Percentiles rank a stretch among this genome's conserved stretches.
phyloP scores from a whole-genome alignment of 2,113 vertebrate genomes.

The Tenebrosternarchus preto region DNA sequence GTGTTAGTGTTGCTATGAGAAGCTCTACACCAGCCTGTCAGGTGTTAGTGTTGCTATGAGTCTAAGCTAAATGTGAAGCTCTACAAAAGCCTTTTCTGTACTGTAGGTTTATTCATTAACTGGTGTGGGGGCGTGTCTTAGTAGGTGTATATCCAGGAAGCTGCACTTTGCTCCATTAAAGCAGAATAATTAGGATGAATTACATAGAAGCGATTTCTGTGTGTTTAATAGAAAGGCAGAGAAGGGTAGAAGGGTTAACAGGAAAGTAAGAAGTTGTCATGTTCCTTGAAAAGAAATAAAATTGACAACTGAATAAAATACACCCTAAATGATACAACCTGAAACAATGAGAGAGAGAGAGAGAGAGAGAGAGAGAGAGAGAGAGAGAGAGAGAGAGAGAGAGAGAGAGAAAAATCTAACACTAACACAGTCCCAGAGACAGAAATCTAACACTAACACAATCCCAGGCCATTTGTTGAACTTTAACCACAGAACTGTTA shows the following conservation, averaged over 20 bases:
- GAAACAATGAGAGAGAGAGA: no score
- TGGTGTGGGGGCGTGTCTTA: not conserved
- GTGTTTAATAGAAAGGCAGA: not conserved
- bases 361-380: no score
- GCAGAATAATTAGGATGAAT: not conserved
- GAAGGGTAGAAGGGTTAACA: not conserved
- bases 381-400: no score
- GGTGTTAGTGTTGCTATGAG: not conserved
- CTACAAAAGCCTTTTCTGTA: not conserved
- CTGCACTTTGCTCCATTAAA: not conserved
- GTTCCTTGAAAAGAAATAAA: no score
- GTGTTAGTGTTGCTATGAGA: not conserved
- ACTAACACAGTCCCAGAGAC: no score
- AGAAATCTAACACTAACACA: no score
- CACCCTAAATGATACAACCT: no score
- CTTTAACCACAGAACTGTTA: no score
- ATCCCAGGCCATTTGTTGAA: no score
- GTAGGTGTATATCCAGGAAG: not conserved
- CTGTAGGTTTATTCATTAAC: conserved; percentile 16
- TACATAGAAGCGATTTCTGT: not conserved
- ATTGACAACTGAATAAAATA: no score
- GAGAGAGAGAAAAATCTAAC: no score
- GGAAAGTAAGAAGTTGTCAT: not conserved
- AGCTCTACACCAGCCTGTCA: conserved; percentile 23
- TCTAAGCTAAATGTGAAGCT: not conserved